phyloP scores from a whole-genome alignment of 2,888 invertebrate genomes.

The Fragum sueziense region DNA sequence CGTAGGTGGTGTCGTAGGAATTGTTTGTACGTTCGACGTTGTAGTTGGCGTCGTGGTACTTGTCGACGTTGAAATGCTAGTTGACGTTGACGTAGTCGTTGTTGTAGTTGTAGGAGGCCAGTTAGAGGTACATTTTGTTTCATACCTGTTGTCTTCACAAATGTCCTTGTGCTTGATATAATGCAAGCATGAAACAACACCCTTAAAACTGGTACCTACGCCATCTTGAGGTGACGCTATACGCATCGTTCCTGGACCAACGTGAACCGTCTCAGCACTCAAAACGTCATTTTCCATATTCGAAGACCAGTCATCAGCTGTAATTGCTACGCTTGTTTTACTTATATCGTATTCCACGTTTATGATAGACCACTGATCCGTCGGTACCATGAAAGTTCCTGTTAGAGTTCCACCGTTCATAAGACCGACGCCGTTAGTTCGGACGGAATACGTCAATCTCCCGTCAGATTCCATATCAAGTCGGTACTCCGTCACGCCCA shows the following conservation, averaged over 20 bases:
- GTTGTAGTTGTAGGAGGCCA: not conserved
- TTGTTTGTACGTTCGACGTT: not conserved
- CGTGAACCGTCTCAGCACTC: not conserved
- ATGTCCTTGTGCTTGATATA: not conserved
- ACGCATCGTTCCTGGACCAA: not conserved
- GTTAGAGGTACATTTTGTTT: not conserved
- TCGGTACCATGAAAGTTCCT: not conserved
- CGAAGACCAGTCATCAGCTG: not conserved
- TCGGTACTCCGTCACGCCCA: not conserved
- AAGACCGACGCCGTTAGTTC: not conserved
- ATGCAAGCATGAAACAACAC: not conserved
- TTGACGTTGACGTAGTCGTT: not conserved
- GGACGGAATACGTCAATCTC: not conserved
- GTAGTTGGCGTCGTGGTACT: not conserved
- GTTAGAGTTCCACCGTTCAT: not conserved
- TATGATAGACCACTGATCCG: not conserved
- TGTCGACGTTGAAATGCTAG: not conserved
- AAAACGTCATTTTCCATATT: not conserved
- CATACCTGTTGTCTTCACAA: not conserved
- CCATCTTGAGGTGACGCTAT: slow-evolving; percentile 1
- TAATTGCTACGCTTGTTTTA: not conserved
- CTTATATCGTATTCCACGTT: slow-evolving; percentile 2
- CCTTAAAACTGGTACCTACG: not conserved
- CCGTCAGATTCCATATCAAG: slow-evolving; percentile 12
- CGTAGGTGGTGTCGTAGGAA: not conserved